These are phyloP conservation scores for Aegithalos caudatus DNA, from an alignment of 2,113 vertebrate genomes.

Conservation along the genomic window DNA sequence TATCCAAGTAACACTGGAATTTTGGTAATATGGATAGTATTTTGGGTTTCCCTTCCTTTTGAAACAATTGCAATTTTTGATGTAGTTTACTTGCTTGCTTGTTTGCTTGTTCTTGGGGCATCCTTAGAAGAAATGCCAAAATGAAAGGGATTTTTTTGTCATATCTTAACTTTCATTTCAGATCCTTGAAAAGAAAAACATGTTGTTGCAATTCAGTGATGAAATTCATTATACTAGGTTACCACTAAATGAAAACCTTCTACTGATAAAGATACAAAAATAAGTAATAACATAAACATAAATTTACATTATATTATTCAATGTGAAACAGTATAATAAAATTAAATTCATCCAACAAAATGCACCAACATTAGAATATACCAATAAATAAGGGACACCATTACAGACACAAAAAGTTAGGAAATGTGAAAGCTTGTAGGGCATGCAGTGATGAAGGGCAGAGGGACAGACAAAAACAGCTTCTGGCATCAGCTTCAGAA, in stretches of 20 bases:
- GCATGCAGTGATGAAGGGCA: conserved; percentile 67
- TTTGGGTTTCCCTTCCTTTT: not conserved
- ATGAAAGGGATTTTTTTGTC: not conserved
- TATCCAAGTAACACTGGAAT: not conserved
- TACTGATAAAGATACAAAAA: not conserved
- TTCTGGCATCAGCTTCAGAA: conserved; percentile 99
- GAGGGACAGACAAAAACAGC: conserved; percentile 80
- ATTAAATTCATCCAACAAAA: not conserved
- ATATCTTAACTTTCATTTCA: not conserved
- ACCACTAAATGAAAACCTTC: not conserved
- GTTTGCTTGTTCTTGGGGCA: not conserved
- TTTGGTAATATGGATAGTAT: not conserved
- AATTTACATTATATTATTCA: conserved; percentile 3
- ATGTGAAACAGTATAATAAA: conserved; percentile 1
- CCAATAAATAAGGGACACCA: conserved; percentile 13
- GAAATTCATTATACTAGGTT: not conserved
- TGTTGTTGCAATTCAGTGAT: not conserved
- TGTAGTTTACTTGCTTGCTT: not conserved
- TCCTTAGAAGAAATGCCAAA: not conserved
- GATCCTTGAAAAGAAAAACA: not conserved
- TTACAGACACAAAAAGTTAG: conserved; percentile 39
- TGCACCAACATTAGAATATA: not conserved
- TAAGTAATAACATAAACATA: not conserved
- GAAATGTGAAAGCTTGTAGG: conserved; percentile 47
- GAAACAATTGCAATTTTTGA: not conserved